Evolutionary conservation across 2,113 vertebrate genomes (phyloP).

Genomic region (Tympanuchus pallidicinctus): DNA sequence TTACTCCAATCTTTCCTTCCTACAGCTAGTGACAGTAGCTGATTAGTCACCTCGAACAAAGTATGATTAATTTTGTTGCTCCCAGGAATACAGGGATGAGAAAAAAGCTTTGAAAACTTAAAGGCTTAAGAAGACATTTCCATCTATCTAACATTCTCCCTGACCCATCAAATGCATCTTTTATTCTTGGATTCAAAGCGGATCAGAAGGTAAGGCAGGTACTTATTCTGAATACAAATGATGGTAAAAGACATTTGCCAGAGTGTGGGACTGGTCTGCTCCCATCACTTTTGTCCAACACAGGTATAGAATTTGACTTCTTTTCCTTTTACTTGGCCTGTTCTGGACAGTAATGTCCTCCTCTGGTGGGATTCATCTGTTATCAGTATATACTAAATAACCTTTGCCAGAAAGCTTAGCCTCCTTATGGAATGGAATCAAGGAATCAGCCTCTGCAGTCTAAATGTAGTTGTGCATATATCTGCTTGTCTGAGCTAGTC

Average conservation of each 20-base stretch:
- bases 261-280: background rate
- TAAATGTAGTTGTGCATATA: rapidly evolving
- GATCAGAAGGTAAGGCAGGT: background rate
- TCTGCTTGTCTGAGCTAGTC: background rate
- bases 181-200: rapidly evolving
- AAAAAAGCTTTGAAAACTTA: background rate
- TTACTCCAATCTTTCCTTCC: background rate
- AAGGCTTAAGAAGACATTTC: background rate
- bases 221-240: background rate
- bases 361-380: background rate
- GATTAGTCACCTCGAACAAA: background rate
- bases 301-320: background rate
- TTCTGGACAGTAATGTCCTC: background rate
- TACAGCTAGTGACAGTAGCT: background rate
- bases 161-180: background rate
- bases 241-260: background rate
- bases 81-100: rapidly evolving
- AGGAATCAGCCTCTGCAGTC: background rate
- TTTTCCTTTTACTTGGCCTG: background rate
- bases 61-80: background rate
- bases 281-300: background rate
- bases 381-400: background rate
- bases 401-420: background rate
- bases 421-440: background rate
- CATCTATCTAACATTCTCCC: background rate